These are phyloP conservation scores for Cryptotis parvus DNA, from an alignment of 2,113 vertebrate species.

Conservation along the genomic window DNA sequence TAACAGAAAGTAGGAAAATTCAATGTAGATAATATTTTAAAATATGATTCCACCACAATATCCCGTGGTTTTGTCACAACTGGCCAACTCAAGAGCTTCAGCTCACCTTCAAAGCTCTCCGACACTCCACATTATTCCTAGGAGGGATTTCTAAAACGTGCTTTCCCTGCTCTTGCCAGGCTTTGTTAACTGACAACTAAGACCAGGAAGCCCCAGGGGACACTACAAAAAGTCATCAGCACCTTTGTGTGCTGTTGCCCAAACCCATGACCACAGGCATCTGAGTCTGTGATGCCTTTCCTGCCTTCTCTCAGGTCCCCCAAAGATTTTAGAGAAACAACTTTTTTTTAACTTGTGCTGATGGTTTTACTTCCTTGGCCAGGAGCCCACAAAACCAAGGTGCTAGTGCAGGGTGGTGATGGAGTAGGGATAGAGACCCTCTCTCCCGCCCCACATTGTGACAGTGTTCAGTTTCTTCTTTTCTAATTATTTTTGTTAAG, in stretches of 20 bases:
- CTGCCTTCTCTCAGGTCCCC: neutral
- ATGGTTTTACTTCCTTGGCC: neutral
- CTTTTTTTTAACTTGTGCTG: neutral
- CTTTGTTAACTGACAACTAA: neutral
- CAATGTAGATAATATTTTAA: conserved; percentile 4
- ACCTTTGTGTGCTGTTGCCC: neutral
- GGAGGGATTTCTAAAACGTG: neutral
- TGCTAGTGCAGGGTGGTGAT: too few species aligned
- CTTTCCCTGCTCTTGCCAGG: neutral
- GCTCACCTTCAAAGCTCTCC: neutral
- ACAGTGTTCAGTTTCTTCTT: too few species aligned
- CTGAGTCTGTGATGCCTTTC: neutral
- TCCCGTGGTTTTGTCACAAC: neutral
- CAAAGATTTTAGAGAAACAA: neutral
- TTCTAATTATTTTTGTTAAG: too few species aligned
- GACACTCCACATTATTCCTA: neutral
- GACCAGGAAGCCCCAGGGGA: neutral
- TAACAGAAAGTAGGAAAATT: conserved; percentile 13
- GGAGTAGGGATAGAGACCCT: too few species aligned
- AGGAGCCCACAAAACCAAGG: neutral
- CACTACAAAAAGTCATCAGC: accelerated
- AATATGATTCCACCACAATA: neutral
- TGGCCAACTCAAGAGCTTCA: neutral
- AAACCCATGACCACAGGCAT: neutral
- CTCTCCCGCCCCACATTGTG: too few species aligned